Conservation (phyloP, 2,113 vertebrate species). For the Cynocephalus volans region DNA sequence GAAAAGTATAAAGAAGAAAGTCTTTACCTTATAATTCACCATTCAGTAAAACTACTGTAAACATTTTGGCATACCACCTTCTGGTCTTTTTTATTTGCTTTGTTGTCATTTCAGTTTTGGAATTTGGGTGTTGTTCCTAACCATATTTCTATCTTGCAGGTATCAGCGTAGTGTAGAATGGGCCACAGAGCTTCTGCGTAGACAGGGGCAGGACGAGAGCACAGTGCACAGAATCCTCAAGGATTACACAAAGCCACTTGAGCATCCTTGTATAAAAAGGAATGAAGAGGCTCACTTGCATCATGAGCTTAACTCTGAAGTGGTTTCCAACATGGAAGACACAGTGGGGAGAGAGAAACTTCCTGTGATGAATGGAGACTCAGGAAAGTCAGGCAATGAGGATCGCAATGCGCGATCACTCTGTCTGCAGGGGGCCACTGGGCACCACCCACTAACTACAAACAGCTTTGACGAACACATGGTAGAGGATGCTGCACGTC, state of each 20-base stretch:
- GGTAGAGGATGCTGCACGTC: neutral
- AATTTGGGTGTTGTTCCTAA: neutral
- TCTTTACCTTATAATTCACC: neutral
- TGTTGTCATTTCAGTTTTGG: neutral
- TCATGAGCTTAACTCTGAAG: neutral
- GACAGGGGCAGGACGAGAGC: conserved; percentile 90
- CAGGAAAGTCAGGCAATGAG: neutral
- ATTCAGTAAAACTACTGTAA: neutral
- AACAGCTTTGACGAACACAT: conserved; percentile 37
- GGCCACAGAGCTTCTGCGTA: conserved; percentile 88
- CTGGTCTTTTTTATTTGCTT: neutral
- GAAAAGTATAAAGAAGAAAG: neutral
- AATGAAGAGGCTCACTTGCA: neutral
- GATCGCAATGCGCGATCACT: neutral
- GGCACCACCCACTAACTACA: conserved; percentile 29
- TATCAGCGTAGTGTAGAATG: conserved; percentile 91
- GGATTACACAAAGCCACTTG: conserved; percentile 86
- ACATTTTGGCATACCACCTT: neutral
- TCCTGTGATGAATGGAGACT: neutral
- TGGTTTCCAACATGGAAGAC: neutral
- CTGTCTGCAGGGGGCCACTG: conserved; percentile 59
- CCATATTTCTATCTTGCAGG: conserved; percentile 83
- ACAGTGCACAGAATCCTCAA: conserved; percentile 84
- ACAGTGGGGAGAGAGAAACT: neutral
- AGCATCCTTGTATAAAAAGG: neutral